Base-by-base conservation (phyloP, 2,797 vertebrate species). In the Hypotaenidia philippensis region DNA sequence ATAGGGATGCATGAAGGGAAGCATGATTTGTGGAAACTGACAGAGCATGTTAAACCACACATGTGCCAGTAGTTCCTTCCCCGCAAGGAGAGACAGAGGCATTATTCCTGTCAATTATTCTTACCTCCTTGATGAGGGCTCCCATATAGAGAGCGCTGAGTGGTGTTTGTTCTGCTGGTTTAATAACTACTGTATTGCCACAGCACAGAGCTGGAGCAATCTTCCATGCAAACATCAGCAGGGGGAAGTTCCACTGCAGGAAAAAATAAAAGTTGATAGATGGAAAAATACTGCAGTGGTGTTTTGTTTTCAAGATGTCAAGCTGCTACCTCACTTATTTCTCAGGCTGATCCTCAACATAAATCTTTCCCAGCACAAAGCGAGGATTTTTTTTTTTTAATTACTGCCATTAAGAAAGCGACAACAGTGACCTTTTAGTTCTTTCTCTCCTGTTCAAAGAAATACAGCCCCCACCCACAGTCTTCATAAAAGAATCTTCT, bases 191-290 rank as follows among this genome's bases (percentile, higher is more conserved):
- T 31, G 99, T 99, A 98, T 99, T 99, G 93, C 99, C 99, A 89
- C 99, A 99, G 93, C 99, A 99, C 72, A 99, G 97, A 6, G 99
- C 99, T 20, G 99, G 99, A 69, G 99, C 99, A 86, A 99, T 98
- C 98, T 99, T 99, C 99, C 99, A 99, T 56, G 99, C 99, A 95
- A 99, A 99, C 99, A 99, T 99, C 98, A 99, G 98, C 97, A 99
- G 98, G 93, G 99, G 99, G 98, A 99, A 99, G 98, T 99, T 99
- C 99, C 99, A 99, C 99, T 99, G 98, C 63, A 95, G 85, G 86
- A 72, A 68, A 89, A 96, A 95, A 95, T 70, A 94, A 36, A 90
- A 92, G 91, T 94, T 96, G 96, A 97, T 89, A 96, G 91, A 96
- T 77, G 92, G 94, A 97, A 97, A 96, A 94, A 96, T 92, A 95